Base-by-base conservation (phyloP, 2,888 invertebrate genomes). In the Eristalinus sepulchralis region DNA sequence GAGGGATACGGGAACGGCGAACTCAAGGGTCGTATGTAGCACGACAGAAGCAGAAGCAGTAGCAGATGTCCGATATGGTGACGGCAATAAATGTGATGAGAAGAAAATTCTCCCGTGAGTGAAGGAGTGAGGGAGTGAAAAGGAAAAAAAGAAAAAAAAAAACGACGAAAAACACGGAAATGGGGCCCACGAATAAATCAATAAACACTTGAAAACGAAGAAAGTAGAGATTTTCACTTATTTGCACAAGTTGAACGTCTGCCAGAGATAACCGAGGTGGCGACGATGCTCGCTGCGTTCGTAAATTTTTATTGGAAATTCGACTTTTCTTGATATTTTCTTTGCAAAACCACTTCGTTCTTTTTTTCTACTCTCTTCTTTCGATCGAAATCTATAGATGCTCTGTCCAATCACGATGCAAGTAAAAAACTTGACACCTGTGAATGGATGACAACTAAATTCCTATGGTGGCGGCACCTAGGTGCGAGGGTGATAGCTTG, bases 341-440 rank as follows among this genome's bases (percentile, higher is more conserved):
- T 53, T 53, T 22, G 27, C 13, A 67, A 76, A 81, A 85, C 31
- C 17, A 47, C 47, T 47, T 47, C 17, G 17, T 47, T 47, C 17
- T 8, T 17, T 17, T 47, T 68, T 59, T 27, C 27, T 27, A 5
- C 27, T 27, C 67, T 60, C 81, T 81, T 81, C 68, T 77, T 27
- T 84, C 62, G 81, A 81, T 77, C 68, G 73, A 82, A 85, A 36
- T 73, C 76, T 85, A 68, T 63, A 53, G 55, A 60, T 86, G 62
- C 82, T 66, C 75, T 71, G 62, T 62, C 71, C 71, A 86, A 82
- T 86, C 83, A 86, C 82, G 78, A 75, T 79, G 64, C 13, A 59
- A 75, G 63, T 53, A 83, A 86, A 81, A 83, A 86, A 81, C 20
- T 79, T 86, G 86, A 86, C 86, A 86, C 86, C 86, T 86, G 86